Evolutionary conservation across 2,113 vertebrate genomes (phyloP).

Genomic region (Azemiops feae): DNA sequence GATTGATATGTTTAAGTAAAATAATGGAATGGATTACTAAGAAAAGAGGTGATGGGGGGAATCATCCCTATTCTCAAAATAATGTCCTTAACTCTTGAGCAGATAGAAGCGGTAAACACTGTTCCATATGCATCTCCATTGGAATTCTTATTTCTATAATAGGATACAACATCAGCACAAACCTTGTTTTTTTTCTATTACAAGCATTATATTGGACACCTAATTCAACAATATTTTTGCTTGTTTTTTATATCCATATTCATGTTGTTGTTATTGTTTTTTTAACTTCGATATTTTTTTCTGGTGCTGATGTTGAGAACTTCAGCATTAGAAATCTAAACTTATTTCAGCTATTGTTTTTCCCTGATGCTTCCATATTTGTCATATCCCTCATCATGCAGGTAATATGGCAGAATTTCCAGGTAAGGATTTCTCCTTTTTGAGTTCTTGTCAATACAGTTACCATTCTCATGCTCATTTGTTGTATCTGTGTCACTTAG

Average conservation of each 20-base stretch:
- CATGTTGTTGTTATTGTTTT: constrained; percentile 61
- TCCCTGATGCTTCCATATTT: constrained; percentile 81
- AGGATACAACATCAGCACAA: not conserved
- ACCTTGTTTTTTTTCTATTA: constrained; percentile 20
- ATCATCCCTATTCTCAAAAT: not conserved
- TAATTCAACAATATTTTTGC: constrained; percentile 61
- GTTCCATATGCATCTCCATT: not conserved
- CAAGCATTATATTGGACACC: constrained; percentile 23
- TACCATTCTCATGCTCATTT: constrained; percentile 46
- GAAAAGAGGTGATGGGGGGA: not conserved
- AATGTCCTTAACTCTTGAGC: not conserved
- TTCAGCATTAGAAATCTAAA: constrained; percentile 67
- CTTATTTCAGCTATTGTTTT: constrained; percentile 79
- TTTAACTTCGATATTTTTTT: constrained; percentile 61
- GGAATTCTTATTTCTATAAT: not conserved
- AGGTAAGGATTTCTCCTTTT: constrained; percentile 79
- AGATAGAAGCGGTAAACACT: not conserved
- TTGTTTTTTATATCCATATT: constrained; percentile 64
- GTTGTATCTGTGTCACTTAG: constrained; percentile 62
- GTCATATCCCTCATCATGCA: constrained; percentile 82
- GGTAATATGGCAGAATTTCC: constrained; percentile 85
- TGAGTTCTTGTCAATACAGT: constrained; percentile 55
- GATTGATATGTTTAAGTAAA: not conserved
- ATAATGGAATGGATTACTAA: not conserved
- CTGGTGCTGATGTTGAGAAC: constrained; percentile 68